Percentiles rank a stretch among this genome's conserved stretches.
These are phyloP conservation scores for Gallinago nigripennis DNA, from an alignment of 2,797 vertebrate genomes.

Conservation along the genomic window DNA sequence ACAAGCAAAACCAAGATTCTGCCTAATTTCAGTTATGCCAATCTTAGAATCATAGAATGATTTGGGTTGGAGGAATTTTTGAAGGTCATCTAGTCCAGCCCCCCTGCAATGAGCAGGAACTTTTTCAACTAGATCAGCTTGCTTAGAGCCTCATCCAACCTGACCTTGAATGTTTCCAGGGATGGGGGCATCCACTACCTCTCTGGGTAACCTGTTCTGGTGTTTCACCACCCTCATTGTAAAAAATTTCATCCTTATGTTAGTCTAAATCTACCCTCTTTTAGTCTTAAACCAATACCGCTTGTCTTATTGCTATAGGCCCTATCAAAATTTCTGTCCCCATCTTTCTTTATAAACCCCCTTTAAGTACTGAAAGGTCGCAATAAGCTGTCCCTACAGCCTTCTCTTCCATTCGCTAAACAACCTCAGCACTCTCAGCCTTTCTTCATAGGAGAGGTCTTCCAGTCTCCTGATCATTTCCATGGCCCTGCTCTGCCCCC, in stretches of 20 bases:
- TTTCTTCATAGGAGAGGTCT: background rate
- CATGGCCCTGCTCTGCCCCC: too few relatives aligned
- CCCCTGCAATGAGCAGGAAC: background rate
- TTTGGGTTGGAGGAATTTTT: background rate
- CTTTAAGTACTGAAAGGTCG: background rate
- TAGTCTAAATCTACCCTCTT: background rate
- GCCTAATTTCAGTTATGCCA: background rate
- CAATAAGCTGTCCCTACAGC: background rate
- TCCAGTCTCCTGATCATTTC: background rate
- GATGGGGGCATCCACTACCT: background rate
- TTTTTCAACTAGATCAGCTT: background rate
- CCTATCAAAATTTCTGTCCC: background rate
- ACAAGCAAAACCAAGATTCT: background rate
- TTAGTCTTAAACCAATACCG: background rate
- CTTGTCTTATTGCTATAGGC: background rate
- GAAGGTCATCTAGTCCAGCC: too few relatives aligned
- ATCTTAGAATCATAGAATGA: background rate
- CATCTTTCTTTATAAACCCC: background rate
- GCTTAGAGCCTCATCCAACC: accelerated
- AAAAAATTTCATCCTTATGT: background rate
- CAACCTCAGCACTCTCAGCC: background rate
- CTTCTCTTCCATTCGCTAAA: background rate
- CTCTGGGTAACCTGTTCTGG: background rate
- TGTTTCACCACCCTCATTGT: background rate
- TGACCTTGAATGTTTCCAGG: background rate